Percentiles rank a stretch among this genome's conserved stretches.
phyloP scores from a whole-genome alignment of 2,797 vertebrate species.

The Thalassophryne amazonica region DNA sequence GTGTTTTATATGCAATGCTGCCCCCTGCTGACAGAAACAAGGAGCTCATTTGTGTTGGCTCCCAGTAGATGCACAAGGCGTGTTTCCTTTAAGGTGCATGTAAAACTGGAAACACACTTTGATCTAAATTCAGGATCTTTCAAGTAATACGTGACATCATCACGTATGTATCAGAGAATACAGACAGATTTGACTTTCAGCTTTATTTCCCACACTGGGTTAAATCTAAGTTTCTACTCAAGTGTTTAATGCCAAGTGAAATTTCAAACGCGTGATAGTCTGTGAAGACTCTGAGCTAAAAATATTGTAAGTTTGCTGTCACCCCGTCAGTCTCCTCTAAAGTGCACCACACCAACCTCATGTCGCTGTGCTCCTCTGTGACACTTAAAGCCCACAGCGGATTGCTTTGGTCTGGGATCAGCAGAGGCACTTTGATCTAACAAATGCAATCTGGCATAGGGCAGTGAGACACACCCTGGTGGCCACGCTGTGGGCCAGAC shows the following conservation, averaged over 20 bases:
- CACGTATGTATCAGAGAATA: constrained; percentile 29
- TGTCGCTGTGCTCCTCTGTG: constrained; percentile 42
- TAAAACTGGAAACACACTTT: not conserved
- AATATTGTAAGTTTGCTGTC: constrained; percentile 31
- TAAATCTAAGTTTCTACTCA: constrained; percentile 40
- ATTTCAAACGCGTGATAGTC: constrained; percentile 42
- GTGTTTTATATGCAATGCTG: constrained; percentile 67
- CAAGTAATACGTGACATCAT: constrained; percentile 7
- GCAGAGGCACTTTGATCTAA: constrained; percentile 49
- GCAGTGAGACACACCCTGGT: constrained; percentile 37
- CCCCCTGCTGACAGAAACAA: constrained; percentile 62
- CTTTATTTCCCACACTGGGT: constrained; percentile 3
- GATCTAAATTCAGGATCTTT: not conserved
- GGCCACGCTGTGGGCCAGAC: constrained; percentile 11
- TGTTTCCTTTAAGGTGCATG: not conserved
- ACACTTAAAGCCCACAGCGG: constrained; percentile 34
- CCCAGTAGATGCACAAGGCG: not conserved
- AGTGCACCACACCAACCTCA: constrained; percentile 29
- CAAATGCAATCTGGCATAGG: constrained; percentile 53
- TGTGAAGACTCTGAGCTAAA: constrained; percentile 37
- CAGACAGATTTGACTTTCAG: constrained; percentile 29
- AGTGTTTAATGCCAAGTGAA: constrained; percentile 19
- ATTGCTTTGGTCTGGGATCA: constrained; percentile 32
- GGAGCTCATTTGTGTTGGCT: not conserved
- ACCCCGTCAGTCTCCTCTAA: constrained; percentile 11